phyloP scores from a whole-genome alignment of 2,888 invertebrate genomes.

The Drosophila kambysellisi region DNA sequence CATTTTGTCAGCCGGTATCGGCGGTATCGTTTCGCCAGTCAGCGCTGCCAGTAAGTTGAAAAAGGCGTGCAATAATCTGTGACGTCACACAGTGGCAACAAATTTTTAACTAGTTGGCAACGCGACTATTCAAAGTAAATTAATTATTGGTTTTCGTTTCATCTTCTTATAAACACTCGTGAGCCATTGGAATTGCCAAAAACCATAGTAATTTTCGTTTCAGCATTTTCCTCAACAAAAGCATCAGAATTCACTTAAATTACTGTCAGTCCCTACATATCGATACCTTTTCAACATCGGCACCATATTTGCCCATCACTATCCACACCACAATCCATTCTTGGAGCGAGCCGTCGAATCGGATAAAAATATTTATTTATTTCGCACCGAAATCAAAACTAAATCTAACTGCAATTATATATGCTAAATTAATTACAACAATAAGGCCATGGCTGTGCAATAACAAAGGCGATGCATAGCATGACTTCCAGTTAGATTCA shows the following conservation, averaged over 20 bases:
- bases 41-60: conserved; percentile 24
- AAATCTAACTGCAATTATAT: conserved; percentile 9
- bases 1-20: conserved; percentile 46
- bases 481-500: conserved; percentile 40
- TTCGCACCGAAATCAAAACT: conserved; percentile 17
- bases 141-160: not conserved
- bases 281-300: conserved; percentile 36
- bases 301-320: conserved; percentile 40
- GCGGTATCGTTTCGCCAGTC: conserved; percentile 33
- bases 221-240: not conserved
- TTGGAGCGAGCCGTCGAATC: conserved; percentile 26
- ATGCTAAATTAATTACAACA: conserved; percentile 1
- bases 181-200: no score
- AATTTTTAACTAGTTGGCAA: conserved; percentile 27
- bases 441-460: conserved; percentile 24
- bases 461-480: conserved; percentile 15
- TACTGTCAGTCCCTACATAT: conserved; percentile 29
- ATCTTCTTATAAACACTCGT: not conserved
- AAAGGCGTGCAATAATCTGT: conserved; percentile 3
- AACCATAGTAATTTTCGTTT: conserved; percentile 2
- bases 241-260: conserved; percentile 17
- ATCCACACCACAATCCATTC: conserved; percentile 33
- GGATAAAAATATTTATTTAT: conserved; percentile 40
- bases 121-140: not conserved
- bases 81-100: conserved; percentile 18